Evolutionary conservation across 2,797 vertebrate species (phyloP).

Genomic region (Merluccius polli): DNA sequence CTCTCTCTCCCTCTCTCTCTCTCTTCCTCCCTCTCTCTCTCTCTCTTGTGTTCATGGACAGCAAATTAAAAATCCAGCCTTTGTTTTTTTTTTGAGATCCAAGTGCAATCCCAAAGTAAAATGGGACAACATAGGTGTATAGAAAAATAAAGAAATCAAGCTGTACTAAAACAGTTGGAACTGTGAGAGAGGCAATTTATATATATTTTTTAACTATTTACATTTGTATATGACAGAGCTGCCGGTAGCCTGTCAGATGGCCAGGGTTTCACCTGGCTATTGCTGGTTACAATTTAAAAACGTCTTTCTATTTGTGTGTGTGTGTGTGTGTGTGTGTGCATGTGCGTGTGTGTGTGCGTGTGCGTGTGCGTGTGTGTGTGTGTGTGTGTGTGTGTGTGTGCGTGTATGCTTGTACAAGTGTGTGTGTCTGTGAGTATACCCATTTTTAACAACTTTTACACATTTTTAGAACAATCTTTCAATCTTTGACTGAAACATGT

Average conservation of each 20-base stretch:
- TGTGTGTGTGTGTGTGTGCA: constrained; percentile 10
- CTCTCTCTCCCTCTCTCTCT: constrained; percentile 26
- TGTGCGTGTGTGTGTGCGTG: background rate
- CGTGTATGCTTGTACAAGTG: constrained; percentile 24
- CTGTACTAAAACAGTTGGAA: constrained; percentile 56
- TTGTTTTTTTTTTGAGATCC: constrained; percentile 30
- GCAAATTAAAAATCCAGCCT: constrained; percentile 29
- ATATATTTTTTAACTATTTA: constrained; percentile 59
- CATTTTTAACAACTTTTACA: background rate
- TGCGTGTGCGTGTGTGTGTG: constrained; percentile 12
- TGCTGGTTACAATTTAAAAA: constrained; percentile 76
- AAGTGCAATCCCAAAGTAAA: constrained; percentile 48
- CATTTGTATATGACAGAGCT: constrained; percentile 56
- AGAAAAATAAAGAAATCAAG: constrained; percentile 72
- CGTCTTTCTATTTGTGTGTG: constrained; percentile 22
- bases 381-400: constrained; percentile 18
- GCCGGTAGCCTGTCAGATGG: constrained; percentile 50
- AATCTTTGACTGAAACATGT: constrained; percentile 13
- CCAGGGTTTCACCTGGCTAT: constrained; percentile 58
- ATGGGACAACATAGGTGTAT: constrained; percentile 44
- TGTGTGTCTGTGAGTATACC: constrained; percentile 25
- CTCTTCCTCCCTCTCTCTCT: constrained; percentile 20
- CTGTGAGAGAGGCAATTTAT: constrained; percentile 58
- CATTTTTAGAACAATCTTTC: constrained; percentile 9
- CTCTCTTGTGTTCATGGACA: constrained; percentile 20